phyloP scores from a whole-genome alignment of 2,888 invertebrate genomes.

The Salpingus planirostris region DNA sequence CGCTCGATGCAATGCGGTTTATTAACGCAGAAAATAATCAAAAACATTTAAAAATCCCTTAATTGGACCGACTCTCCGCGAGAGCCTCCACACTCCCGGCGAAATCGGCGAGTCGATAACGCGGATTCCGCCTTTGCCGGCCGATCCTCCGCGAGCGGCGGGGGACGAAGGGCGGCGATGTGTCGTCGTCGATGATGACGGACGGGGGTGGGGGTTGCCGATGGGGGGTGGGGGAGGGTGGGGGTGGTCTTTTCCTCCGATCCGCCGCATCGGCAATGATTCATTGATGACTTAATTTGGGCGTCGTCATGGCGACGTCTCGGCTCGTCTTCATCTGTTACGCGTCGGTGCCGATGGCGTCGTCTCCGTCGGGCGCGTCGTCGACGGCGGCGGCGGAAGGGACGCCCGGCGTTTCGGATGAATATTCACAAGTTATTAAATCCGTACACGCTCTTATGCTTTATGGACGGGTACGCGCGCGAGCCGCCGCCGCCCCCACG shows the following conservation, averaged over 20 bases:
- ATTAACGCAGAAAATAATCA: conserved; percentile 32
- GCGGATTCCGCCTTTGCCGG: no score
- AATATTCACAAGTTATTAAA: conserved; percentile 46
- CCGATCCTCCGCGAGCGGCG: no score
- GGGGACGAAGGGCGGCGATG: no score
- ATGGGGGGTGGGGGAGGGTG: no score
- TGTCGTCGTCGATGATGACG: no score
- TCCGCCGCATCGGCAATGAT: conserved; percentile 39
- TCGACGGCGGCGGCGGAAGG: conserved; percentile 22
- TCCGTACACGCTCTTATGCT: conserved; percentile 40
- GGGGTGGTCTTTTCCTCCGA: no score
- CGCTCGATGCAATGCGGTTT: conserved; percentile 29
- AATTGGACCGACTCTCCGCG: no score
- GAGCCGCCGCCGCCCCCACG: no score
- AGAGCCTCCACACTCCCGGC: no score
- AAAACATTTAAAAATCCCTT: conserved; percentile 33
- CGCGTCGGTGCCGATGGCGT: conserved; percentile 15
- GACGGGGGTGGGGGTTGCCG: no score
- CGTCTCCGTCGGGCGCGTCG: conserved; percentile 28
- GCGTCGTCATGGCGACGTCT: conserved; percentile 37
- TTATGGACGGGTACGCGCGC: conserved; percentile 24
- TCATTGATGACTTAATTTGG: conserved; percentile 43
- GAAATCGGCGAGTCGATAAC: no score
- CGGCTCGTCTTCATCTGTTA: conserved; percentile 28
- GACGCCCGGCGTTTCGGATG: conserved; percentile 31